Conservation (phyloP, 2,113 vertebrate species). For the Sylvia atricapilla region DNA sequence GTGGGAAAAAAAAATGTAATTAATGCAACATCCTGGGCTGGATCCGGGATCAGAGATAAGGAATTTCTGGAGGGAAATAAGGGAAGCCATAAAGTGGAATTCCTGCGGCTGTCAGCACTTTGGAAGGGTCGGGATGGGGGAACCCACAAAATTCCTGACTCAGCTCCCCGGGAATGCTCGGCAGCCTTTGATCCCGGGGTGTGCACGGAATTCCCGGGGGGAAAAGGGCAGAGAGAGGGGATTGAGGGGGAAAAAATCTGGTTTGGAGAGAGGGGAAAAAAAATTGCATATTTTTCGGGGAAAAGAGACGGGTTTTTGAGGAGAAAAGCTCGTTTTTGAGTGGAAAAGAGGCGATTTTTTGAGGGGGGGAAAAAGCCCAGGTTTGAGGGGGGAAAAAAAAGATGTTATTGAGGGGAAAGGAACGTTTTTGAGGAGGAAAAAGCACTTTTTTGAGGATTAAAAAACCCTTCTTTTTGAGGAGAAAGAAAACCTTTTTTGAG, state of each 20-base stretch:
- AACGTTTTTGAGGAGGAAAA: neutral
- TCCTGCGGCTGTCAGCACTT: neutral
- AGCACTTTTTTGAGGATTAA: too few species aligned
- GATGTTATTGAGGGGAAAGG: neutral
- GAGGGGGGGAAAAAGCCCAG: too few species aligned
- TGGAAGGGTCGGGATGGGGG: neutral
- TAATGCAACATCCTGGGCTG: neutral
- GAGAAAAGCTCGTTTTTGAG: too few species aligned
- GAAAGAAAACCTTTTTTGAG: neutral
- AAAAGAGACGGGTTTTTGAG: neutral
- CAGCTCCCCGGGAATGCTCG: constrained; percentile 27
- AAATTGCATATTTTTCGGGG: too few species aligned
- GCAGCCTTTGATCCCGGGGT: constrained; percentile 1
- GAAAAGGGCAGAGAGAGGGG: neutral
- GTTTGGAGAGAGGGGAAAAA: too few species aligned
- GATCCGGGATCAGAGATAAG: constrained; percentile 35
- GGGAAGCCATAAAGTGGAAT: constrained; percentile 51
- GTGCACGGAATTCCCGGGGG: neutral
- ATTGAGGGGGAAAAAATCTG: too few species aligned
- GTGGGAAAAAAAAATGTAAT: neutral
- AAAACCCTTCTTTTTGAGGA: too few species aligned
- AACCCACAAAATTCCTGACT: constrained; percentile 2
- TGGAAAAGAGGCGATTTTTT: neutral
- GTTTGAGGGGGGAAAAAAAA: neutral
- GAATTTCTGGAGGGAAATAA: constrained; percentile 42